phyloP scores from a whole-genome alignment of 2,797 vertebrate species.

The Coendou prehensilis region DNA sequence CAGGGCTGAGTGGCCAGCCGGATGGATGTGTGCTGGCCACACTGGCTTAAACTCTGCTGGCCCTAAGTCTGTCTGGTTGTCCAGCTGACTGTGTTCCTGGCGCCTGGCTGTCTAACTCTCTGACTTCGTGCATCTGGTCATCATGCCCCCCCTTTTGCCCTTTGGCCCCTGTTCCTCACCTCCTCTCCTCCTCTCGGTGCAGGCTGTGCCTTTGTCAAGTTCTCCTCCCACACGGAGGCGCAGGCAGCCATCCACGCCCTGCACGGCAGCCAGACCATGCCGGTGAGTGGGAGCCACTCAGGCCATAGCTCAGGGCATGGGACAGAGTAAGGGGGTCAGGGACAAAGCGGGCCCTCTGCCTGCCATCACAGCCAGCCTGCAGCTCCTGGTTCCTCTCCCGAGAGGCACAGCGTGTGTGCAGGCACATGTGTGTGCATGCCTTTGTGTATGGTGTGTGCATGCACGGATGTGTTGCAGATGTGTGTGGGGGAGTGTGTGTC shows the following conservation, averaged over 20 bases:
- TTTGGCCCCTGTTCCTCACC: slow-evolving; percentile 18
- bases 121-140: background rate
- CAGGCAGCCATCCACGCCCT: slow-evolving; percentile 98
- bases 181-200: slow-evolving; percentile 76
- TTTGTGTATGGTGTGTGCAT: no score
- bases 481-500: background rate
- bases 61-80: background rate
- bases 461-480: background rate
- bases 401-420: background rate
- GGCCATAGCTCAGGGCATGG: background rate
- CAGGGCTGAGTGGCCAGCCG: background rate
- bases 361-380: background rate
- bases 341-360: background rate
- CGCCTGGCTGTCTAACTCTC: background rate
- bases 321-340: background rate
- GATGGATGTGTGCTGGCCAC: background rate
- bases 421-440: background rate
- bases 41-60: rapidly evolving
- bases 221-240: slow-evolving; percentile 98
- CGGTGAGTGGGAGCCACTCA: slow-evolving; percentile 92
- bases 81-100: background rate
- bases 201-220: slow-evolving; percentile 98
- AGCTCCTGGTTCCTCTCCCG: background rate
- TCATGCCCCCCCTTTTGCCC: background rate
- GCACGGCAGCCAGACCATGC: slow-evolving; percentile 99